Base-by-base conservation (phyloP, 2,113 vertebrate genomes). In the Actinemys pallida region DNA sequence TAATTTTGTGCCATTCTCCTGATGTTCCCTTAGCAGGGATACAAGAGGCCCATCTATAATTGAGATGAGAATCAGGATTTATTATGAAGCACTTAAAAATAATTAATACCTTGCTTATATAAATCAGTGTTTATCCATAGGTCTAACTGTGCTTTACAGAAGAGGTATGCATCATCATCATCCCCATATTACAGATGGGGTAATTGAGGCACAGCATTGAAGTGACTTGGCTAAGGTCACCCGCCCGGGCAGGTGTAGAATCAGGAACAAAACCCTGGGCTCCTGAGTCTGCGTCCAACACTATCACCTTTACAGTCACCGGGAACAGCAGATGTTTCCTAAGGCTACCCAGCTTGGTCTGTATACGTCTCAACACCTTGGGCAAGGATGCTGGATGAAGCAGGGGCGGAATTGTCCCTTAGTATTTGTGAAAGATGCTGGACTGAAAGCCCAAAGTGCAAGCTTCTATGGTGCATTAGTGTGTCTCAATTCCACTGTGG, bases 331-430 rank as follows among this genome's bases (percentile, higher is more conserved):
- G 54, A 82, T 91, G 13, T 8, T 35, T 84, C 42, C 72, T 83
- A 25, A 78, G 45, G 82, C 17, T 88, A 7, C 49, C 65, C 49
- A 62, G 16, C 42, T 62, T 22, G 2, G 49, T 59, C 50, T 27
- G 8, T 91, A 42, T 16, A 13, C 27, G 80, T 91, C 6, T 25
- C 88, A 84, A 7, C 10, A 91, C 35, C 20, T 80, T 49, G 53
- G 31, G 31, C 0, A 0, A 89, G 14, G 8, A 54, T 20, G n/a
- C 52, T n/a, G 35, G 35, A 24, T 91, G 76, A 69, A 82, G 82
- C 90, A 92, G 29, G 87, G 3, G n/a, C 14, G 65, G 1, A 1
- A 75, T n/a, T 86, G 81, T 54, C 78, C 22, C 10, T 85, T 7
- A n/a, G 10, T 35, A 19, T 20, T 75, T 87, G 3, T 20, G 47